Conservation (phyloP, 2,888 invertebrate genomes). For the Prosopocoilus inquinatus region DNA sequence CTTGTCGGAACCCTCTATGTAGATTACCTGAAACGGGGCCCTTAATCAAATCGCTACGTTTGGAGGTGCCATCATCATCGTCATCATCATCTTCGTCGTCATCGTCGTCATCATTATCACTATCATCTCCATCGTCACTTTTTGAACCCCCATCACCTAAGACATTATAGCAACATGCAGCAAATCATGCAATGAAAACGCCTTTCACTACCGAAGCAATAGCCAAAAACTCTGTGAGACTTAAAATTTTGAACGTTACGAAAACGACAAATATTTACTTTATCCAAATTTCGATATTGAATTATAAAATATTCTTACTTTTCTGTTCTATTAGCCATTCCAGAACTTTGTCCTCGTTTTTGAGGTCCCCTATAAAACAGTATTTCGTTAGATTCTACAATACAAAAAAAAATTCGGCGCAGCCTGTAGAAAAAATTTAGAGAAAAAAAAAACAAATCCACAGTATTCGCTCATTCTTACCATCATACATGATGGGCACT, state of each 20-base stretch:
- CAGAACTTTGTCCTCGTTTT: slow-evolving; percentile 91
- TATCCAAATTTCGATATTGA: neutral
- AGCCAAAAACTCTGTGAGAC: neutral
- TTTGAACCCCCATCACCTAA: slow-evolving; percentile 52
- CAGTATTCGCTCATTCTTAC: slow-evolving; percentile 59
- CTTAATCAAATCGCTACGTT: slow-evolving; percentile 36
- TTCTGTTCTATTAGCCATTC: slow-evolving; percentile 94
- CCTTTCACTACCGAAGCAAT: slow-evolving; percentile 4
- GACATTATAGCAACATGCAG: slow-evolving; percentile 51
- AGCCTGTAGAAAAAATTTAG: neutral
- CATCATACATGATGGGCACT: slow-evolving; percentile 92
- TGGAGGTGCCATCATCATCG: slow-evolving; percentile 9
- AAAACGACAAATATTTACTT: neutral
- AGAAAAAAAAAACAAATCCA: neutral
- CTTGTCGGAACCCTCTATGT: slow-evolving; percentile 10
- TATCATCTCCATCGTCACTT: slow-evolving; percentile 52
- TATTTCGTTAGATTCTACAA: too few species aligned
- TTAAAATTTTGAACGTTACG: slow-evolving; percentile 4
- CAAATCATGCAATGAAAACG: slow-evolving; percentile 41
- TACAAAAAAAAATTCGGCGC: neutral
- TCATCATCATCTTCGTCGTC: slow-evolving; percentile 48
- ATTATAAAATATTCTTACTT: slow-evolving; percentile 70
- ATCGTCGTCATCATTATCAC: slow-evolving; percentile 56
- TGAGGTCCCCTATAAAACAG: slow-evolving; percentile 83
- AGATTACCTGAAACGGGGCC: slow-evolving; percentile 51